Conservation (phyloP, 2,797 vertebrate genomes). For the Diplodus puntazzo region DNA sequence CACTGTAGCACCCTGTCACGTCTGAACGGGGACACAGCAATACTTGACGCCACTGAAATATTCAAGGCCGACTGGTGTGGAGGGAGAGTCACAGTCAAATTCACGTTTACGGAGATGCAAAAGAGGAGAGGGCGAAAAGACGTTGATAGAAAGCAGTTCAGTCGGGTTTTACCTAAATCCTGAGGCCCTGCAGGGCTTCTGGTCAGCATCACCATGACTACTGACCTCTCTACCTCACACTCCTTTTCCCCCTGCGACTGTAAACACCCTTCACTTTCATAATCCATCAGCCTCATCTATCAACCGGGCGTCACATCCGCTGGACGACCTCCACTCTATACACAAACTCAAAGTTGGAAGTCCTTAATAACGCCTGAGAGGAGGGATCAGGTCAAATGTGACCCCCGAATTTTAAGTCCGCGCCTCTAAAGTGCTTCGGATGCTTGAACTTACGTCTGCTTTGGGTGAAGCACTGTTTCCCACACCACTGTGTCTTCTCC, state of each 20-base stretch:
- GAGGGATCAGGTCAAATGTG: conserved; percentile 25
- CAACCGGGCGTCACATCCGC: conserved; percentile 69
- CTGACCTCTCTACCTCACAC: conserved; percentile 73
- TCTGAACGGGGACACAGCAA: conserved; percentile 30
- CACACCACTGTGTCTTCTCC: neutral
- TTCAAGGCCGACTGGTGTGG: conserved; percentile 21
- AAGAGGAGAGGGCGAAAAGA: conserved; percentile 14
- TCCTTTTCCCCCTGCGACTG: conserved; percentile 60
- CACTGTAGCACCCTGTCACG: conserved; percentile 53
- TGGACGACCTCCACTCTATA: conserved; percentile 65
- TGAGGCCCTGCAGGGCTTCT: conserved; percentile 64
- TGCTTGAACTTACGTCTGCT: conserved; percentile 9
- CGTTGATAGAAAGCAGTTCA: conserved; percentile 63
- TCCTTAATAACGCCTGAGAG: conserved; percentile 34
- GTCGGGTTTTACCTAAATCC: conserved; percentile 61
- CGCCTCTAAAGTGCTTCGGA: neutral
- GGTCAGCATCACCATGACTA: conserved; percentile 77
- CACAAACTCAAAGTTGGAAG: conserved; percentile 56
- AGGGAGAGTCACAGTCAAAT: conserved; percentile 9
- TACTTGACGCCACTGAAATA: conserved; percentile 26
- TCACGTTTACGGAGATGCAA: conserved; percentile 1
- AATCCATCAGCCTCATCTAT: conserved; percentile 70
- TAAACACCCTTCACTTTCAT: conserved; percentile 79
- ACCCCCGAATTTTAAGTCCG: conserved; percentile 14
- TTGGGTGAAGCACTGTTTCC: conserved; percentile 14